These are phyloP conservation scores for Corythaixoides concolor DNA, from an alignment of 2,113 vertebrate species.

Conservation along the genomic window DNA sequence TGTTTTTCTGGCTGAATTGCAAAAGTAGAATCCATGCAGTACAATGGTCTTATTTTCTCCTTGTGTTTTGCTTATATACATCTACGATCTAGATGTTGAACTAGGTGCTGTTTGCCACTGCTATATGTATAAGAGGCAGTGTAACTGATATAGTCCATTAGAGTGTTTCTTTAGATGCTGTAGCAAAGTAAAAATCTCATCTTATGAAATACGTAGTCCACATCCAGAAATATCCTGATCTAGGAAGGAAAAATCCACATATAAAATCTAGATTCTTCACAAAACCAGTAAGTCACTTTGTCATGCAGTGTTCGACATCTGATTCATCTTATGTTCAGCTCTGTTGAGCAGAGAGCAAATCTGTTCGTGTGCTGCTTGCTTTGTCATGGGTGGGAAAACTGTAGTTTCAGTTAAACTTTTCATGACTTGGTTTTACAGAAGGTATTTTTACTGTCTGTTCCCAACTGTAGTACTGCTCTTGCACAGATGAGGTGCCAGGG, in stretches of 20 bases:
- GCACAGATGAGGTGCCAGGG: conserved; percentile 2
- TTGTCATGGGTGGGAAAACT: not conserved
- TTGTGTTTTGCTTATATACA: not conserved
- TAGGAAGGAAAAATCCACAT: not conserved
- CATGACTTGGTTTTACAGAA: not conserved
- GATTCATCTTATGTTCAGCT: not conserved
- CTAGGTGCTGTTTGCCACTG: not conserved
- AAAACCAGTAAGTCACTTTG: not conserved
- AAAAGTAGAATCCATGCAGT: not conserved
- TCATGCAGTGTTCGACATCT: not conserved
- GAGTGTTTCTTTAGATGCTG: not conserved
- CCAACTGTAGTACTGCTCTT: not conserved
- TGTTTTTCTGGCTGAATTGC: not conserved
- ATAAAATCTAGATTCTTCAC: not conserved
- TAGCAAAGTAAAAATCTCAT: not conserved
- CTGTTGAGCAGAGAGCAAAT: not conserved
- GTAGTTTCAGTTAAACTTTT: not conserved
- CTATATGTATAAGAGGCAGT: not conserved
- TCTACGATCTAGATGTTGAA: not conserved
- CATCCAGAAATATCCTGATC: not conserved
- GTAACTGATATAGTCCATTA: not conserved
- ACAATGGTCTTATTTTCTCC: not conserved
- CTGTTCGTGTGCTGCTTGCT: not conserved
- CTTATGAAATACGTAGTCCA: rapidly evolving
- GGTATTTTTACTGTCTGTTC: not conserved